Base-by-base conservation (phyloP, 2,797 vertebrate species). In the Oryzias dopingdopingensis region DNA sequence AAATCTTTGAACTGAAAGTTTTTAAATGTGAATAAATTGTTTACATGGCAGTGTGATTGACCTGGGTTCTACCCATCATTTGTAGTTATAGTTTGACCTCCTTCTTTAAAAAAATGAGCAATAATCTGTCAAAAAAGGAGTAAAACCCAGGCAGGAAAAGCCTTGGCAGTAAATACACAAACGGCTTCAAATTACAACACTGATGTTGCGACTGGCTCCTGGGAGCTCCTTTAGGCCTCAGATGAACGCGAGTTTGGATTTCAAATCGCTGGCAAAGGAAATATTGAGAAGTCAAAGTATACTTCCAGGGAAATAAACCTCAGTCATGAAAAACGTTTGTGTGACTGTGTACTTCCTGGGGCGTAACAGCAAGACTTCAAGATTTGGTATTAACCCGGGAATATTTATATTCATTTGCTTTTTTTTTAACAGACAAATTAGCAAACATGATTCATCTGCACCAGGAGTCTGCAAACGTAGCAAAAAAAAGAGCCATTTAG, bases 251-350 rank as follows among this genome's bases (percentile, higher is more conserved):
- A 59, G 49, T 44, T 55, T 65, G 42, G 70, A 70, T 77, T 69
- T 70, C 62, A 70, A 75, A 71, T 26, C 55, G 42, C 49, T 45
- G n/a, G 59, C 42, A 67, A 60, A 56, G 54, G 56, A 64, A 77
- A 65, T 70, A 68, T 29, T 67, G 41, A 46, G 61, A 56, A 70
- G 72, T 79, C 70, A 84, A 67, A 68, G 57, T 41, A 67, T 69
- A 72, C 82, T 83, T 72, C 65, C 59, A 81, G 72, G 66, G 59
- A 81, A 81, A 72, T 72, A 86, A 72, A 79, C 73, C 69, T 84
- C 69, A 80, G 63, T 79, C 17, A 16, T 44, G 23, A 46, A 32
- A 44, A 46, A 65, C 56, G 47, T 59, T 60, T 6, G 16, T 61
- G 59, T 65, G 63, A 74, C 71, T 69, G 59, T 77, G 69, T 76